Conservation (phyloP, 1,140 invertebrate species). For the Sipha flava region DNA sequence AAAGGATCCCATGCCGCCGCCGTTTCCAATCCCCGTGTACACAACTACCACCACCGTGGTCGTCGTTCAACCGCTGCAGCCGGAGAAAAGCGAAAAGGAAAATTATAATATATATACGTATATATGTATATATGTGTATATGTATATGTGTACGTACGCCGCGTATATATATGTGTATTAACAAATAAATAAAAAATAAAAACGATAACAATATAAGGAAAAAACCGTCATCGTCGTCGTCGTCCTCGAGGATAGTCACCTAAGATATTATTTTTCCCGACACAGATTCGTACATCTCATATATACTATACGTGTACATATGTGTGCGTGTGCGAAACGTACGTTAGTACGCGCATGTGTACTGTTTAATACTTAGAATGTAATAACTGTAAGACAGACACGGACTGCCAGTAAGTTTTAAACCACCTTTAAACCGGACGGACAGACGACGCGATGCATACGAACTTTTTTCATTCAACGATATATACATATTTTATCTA, state of each 20-base stretch:
- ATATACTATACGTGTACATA: not conserved
- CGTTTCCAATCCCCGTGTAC: not conserved
- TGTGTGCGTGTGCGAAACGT: not conserved
- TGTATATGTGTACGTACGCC: too few relatives aligned
- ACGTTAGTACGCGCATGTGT: not conserved
- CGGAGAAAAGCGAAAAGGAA: not conserved
- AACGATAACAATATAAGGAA: not conserved
- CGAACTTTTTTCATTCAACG: not conserved
- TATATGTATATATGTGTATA: too few relatives aligned
- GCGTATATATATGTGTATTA: too few relatives aligned
- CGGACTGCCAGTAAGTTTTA: constrained; percentile 9
- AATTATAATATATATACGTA: too few relatives aligned
- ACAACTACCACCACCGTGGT: too few relatives aligned
- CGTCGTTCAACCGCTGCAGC: not conserved
- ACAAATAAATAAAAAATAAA: not conserved
- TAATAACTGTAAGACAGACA: not conserved
- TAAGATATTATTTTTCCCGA: too few relatives aligned
- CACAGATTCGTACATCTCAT: not conserved
- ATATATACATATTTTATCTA: constrained; percentile 28
- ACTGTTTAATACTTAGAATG: not conserved
- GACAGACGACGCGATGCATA: not conserved
- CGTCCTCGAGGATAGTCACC: not conserved
- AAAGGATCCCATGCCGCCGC: not conserved
- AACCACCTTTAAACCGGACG: not conserved
- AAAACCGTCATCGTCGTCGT: not conserved